These are phyloP conservation scores for Antechinus stuartii DNA, from an alignment of 2,113 vertebrate genomes.

Conservation along the genomic window DNA sequence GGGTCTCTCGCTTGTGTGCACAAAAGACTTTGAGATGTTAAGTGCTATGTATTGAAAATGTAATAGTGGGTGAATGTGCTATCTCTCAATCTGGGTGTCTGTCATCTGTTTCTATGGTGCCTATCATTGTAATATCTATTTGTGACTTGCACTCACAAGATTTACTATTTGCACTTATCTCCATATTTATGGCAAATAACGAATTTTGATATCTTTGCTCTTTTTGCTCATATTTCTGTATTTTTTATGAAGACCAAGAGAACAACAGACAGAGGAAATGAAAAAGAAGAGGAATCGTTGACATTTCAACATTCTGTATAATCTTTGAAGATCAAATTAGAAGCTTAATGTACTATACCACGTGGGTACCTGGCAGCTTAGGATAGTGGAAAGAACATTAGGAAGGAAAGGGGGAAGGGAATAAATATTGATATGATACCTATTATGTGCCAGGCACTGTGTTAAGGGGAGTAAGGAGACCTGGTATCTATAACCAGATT, in stretches of 20 bases:
- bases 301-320: conserved; percentile 55
- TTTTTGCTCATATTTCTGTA: conserved; percentile 55
- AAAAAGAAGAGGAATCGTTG: conserved; percentile 57
- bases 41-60: conserved; percentile 63
- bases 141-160: conserved; percentile 56
- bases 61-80: conserved; percentile 54
- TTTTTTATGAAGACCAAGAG: conserved; percentile 63
- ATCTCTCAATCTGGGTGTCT: conserved; percentile 48
- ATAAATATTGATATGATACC: background rate
- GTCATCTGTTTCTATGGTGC: conserved; percentile 23
- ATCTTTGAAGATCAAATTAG: conserved; percentile 50
- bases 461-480: background rate
- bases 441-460: background rate
- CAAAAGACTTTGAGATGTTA: conserved; percentile 60
- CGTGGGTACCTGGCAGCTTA: background rate
- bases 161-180: conserved; percentile 1
- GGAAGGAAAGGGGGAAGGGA: background rate
- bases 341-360: conserved; percentile 23
- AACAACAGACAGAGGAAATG: conserved; percentile 50
- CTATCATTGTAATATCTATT: conserved; percentile 32
- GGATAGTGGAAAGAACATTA: background rate
- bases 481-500: background rate
- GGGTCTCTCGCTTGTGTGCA: conserved; percentile 54
- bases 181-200: conserved; percentile 51
- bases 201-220: conserved; percentile 35